Evolutionary conservation across 2,113 vertebrate genomes (phyloP), one percentile per base, ranked within the genome.

Genomic region (Protomyctophum bolini): DNA sequence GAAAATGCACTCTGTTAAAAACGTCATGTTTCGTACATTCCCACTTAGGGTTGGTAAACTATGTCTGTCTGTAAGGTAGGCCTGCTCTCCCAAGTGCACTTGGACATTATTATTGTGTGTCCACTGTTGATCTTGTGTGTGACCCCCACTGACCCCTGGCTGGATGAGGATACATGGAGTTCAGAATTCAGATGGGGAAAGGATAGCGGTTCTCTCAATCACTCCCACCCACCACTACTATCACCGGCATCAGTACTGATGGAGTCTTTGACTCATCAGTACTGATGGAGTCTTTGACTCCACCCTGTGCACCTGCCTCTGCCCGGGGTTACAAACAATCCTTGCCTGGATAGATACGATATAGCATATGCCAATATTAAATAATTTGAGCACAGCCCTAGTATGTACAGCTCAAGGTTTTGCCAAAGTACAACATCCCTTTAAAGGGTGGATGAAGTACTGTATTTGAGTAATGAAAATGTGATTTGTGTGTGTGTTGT

Each of bases 1-100:
- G 91, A 93, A 89, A 81, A 89, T 79, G 63, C 76, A 65, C 83
- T 87, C 86, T 86, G 71, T 82, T 81, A 84, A 83, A 75, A 85
- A 88, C 76, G 73, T 89, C 87, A 89, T 86, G 77, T 84, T 87
- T 79, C 71, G 78, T 66, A 52, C 56, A 87, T 84, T 91, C 83
- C 86, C 83, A 86, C 81, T 87, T 77, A 66, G 82, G 68, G 86
- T 72, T 75, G 77, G 83, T 81, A 82, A 82, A 73, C 47, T 66
- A 78, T 80, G 75, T 49, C 72, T 86, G 78, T 80, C 71, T 68
- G 61, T 85, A 88, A 41, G 83, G 86, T 88, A 80, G 71, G 89
- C 77, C 75, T 41, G 61, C 63, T 63, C 64, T 29, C 64, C 46
- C 62, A 75, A 76, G 77, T 33, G 66, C 77, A 14, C 65, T 49